Evolutionary conservation across 1,140 invertebrate genomes (phyloP), one percentile per base, ranked within the genome.

Genomic region (Listronotus bonariensis): DNA sequence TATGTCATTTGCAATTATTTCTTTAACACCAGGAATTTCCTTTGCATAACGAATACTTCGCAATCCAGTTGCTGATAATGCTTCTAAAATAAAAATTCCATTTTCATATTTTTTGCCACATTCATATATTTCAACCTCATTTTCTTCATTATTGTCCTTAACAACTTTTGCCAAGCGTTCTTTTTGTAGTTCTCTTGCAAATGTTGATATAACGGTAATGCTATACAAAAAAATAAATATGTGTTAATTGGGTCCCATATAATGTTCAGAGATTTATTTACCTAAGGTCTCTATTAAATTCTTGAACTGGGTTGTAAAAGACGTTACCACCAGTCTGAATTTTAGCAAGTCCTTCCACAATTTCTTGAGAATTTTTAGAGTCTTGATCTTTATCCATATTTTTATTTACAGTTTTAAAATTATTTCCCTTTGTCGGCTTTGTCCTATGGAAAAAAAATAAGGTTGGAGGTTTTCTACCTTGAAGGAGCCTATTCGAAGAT

Each of bases 221-320:
- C 87, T 82, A 53, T 26, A 70, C 34, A 56, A 18, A 36, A 48
- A 48, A 20, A 31, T 14, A 41, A 20, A 18, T 45, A 6, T 6
- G 2, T 10, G 43, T 46, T 1, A 40, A 40, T 12, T 40, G n/a
- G 10, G 38, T 40, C 10, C 10, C 1, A 40, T 2, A 26, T 26
- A 26, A 26, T 5, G 2, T 36, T 52, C 6, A 31, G 5, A 54
- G 9, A 42, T 38, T 6, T n/a, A 65, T 14, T 60, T 84, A 90
- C 83, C 90, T 96, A n/a, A 99, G 79, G 82, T 99, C 96, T 73
- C 96, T 83, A 77, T 98, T 98, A 73, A 98, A 98, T 80, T 98
- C 93, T 80, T 99, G 96, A 14, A 97, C 96, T 3, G 94, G 95
- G 82, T 98, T 99, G 75, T 98, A 98, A 80, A 99, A 99, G 0